Conservation (phyloP, 64 coral and sea anemone genomes). For the Astreopora myriophthalma region DNA sequence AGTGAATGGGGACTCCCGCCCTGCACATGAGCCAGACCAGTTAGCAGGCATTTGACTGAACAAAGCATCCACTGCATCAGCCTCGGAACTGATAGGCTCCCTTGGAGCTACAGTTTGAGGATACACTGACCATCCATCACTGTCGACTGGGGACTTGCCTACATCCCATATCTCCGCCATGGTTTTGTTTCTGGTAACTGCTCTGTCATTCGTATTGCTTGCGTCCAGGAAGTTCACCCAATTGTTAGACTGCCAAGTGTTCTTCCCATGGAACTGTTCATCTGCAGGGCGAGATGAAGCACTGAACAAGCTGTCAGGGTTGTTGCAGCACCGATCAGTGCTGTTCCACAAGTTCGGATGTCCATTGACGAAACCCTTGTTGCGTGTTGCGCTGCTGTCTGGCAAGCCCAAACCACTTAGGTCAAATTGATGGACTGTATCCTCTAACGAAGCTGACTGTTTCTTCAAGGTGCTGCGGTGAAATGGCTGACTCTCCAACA, state of each 20-base stretch:
- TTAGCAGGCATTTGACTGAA: slow-evolving; percentile 75
- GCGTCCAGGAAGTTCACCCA: slow-evolving; percentile 94
- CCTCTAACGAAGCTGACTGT: not conserved
- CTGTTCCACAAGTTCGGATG: slow-evolving; percentile 16
- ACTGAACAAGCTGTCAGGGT: slow-evolving; percentile 85
- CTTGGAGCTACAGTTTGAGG: not conserved
- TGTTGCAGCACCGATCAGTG: slow-evolving; percentile 39
- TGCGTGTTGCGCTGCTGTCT: slow-evolving; percentile 29
- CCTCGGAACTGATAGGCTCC: not conserved
- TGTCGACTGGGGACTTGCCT: slow-evolving; percentile 50
- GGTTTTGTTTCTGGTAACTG: slow-evolving; percentile 60
- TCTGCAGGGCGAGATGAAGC: slow-evolving; percentile 30
- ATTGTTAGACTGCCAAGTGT: slow-evolving; percentile 63
- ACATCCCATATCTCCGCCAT: slow-evolving; percentile 92
- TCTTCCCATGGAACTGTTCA: slow-evolving; percentile 62
- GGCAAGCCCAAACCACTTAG: slow-evolving; percentile 52
- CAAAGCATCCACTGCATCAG: slow-evolving; percentile 84
- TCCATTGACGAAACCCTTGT: slow-evolving; percentile 18
- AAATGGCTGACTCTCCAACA: slow-evolving; percentile 52
- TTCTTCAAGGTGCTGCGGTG: slow-evolving; percentile 1
- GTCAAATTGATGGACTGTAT: slow-evolving; percentile 25
- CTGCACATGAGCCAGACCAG: slow-evolving; percentile 12
- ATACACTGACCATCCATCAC: slow-evolving; percentile 81
- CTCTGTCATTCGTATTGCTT: slow-evolving; percentile 27
- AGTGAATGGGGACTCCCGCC: slow-evolving; percentile 16